Evolutionary conservation across 2,113 vertebrate species (phyloP), one percentile per base, ranked within the genome.

Genomic region (Puma concolor): DNA sequence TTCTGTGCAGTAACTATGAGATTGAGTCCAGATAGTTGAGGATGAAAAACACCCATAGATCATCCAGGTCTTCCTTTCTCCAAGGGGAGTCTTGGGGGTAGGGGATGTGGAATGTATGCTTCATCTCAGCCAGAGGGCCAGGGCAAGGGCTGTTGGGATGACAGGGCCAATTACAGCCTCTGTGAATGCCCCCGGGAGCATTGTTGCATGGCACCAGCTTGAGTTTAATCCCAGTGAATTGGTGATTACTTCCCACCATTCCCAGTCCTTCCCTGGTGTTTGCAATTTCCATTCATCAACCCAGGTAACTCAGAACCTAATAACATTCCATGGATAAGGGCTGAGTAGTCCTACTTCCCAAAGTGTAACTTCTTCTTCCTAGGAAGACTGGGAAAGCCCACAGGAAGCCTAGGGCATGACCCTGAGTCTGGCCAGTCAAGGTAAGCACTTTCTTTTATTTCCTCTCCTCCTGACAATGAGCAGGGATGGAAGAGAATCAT

Each of bases 1-100:
- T 92, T 96, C 87, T 88, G 33, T 90, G 83, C 67, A 95, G 79
- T 87, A 74, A 97, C 83, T 11, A 50, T 38, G 63, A 97, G 92
- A 76, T 27, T 67, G 90, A 95, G 79, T 69, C 84, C 92, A 94
- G 92, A 97, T 50, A 87, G 41, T 1, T 67, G 38, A 96, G 74
- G 66, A 88, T 95, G 69, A 89, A 89, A 96, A 92, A 81, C 44
- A 66, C 54, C 38, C 50, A 12, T 44, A 94, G 92, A 95, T 97
- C 91, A 92, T 94, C 12, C 69, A 64, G 84, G 67, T 89, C 83
- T 87, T 94, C 91, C 36, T 44, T 95, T 86, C 67, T 77, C 76
- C 86, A 67, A n/a, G 14, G 80, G 71, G 72, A 81, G 25, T 17
- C 74, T 9, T 48, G 74, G 48, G 76, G 29, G 17, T 0, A 36